Evolutionary conservation across 2,888 invertebrate species (phyloP).

Genomic region (Cantharis nigra): DNA sequence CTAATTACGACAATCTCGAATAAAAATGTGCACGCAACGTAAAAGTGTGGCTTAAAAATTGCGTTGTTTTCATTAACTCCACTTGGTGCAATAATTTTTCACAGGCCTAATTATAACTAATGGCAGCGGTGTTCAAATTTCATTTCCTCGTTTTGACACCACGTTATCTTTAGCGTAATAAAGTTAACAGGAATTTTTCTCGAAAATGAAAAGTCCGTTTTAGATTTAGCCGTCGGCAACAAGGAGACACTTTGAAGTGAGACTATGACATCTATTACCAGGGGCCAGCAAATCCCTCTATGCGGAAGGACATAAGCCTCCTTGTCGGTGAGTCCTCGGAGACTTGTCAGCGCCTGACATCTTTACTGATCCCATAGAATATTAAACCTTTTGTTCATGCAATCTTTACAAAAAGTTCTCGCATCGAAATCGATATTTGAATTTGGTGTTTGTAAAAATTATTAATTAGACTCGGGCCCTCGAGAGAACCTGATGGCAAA

Average conservation of each 20-base stretch:
- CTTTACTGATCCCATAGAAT: conserved; percentile 14
- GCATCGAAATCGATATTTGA: not conserved
- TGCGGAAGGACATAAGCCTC: conserved; percentile 36
- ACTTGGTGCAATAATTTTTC: conserved; percentile 18
- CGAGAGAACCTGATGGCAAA: too few species aligned
- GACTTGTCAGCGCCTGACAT: conserved; percentile 30
- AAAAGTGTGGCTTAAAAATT: conserved; percentile 6
- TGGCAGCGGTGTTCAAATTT: conserved; percentile 22
- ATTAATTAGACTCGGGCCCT: not conserved
- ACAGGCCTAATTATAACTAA: conserved; percentile 22
- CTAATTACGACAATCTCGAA: conserved; percentile 20
- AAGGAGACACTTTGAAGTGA: conserved; percentile 27
- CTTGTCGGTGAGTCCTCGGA: conserved; percentile 34
- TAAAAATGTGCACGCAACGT: conserved; percentile 10
- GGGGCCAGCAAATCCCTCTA: conserved; percentile 34
- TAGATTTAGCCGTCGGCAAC: conserved; percentile 21
- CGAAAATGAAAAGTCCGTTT: conserved; percentile 22
- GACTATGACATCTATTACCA: conserved; percentile 38
- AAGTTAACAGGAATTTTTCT: conserved; percentile 23
- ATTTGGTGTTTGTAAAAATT: not conserved
- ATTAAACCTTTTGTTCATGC: conserved; percentile 17
- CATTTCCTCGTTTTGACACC: conserved; percentile 27
- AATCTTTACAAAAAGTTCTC: not conserved
- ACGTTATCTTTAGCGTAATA: conserved; percentile 27
- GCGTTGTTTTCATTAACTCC: conserved; percentile 16